phyloP scores from a whole-genome alignment of 2,113 vertebrate species.

The Coreoperca whiteheadi region DNA sequence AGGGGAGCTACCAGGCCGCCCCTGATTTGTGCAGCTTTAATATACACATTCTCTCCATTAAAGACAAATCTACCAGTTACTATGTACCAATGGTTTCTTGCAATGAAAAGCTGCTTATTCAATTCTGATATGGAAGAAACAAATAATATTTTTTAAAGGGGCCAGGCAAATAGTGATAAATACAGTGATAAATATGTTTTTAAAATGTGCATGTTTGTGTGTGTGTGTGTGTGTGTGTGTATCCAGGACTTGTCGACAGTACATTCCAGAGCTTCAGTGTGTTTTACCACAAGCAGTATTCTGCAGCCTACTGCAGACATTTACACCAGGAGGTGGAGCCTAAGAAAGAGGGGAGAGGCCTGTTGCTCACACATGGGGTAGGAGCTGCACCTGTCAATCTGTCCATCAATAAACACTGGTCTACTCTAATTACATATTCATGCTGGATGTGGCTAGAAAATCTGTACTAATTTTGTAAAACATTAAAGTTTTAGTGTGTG shows the following conservation, averaged over 20 bases:
- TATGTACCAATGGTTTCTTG: background rate
- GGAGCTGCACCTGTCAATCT: background rate
- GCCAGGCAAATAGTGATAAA: background rate
- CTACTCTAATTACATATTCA: background rate
- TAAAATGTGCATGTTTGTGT: background rate
- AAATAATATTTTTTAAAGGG: background rate
- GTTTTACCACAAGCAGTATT: constrained; percentile 88
- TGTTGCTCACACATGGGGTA: constrained; percentile 90
- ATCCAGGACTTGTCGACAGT: constrained; percentile 88
- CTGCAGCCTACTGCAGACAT: constrained; percentile 86
- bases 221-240: constrained; percentile 34
- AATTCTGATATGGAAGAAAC: background rate
- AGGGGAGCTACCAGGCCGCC: no score
- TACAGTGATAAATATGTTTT: background rate
- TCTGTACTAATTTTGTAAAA: constrained; percentile 59
- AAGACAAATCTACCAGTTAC: background rate
- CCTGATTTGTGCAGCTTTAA: background rate
- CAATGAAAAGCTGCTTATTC: background rate
- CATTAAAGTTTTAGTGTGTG: constrained; percentile 73
- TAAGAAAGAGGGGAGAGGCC: constrained; percentile 82
- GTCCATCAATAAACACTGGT: background rate
- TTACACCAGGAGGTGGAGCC: constrained; percentile 91
- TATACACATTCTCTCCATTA: background rate
- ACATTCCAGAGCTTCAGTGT: constrained; percentile 90
- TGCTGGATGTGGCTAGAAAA: background rate